Percentiles rank a stretch among this genome's conserved stretches.
Conservation (phyloP, 2,113 vertebrate species). For the Thalassoma bifasciatum region DNA sequence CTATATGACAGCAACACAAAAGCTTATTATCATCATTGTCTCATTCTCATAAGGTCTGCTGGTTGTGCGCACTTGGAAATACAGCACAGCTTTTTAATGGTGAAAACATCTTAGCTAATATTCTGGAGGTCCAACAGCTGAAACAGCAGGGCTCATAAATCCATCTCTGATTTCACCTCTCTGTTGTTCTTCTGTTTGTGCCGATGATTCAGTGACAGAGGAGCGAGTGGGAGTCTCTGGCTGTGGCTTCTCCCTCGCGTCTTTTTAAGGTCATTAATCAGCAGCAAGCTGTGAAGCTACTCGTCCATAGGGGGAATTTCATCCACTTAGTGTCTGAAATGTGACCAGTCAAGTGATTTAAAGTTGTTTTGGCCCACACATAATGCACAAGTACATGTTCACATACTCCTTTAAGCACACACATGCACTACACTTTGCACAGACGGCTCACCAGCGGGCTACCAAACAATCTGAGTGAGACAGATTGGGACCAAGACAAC, state of each 20-base stretch:
- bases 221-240: conserved; percentile 38
- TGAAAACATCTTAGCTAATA: conserved; percentile 49
- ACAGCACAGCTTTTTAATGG: conserved; percentile 9
- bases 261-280: conserved; percentile 44
- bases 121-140: conserved; percentile 59
- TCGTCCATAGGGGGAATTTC: conserved; percentile 22
- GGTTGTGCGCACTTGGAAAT: conserved; percentile 34
- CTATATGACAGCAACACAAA: background rate
- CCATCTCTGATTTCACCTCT: conserved; percentile 46
- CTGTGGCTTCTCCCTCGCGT: conserved; percentile 33
- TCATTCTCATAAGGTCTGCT: background rate
- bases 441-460: conserved; percentile 10
- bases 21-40: background rate
- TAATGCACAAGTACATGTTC: background rate
- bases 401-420: background rate
- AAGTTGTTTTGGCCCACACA: conserved; percentile 35
- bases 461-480: conserved; percentile 32
- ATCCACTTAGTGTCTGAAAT: conserved; percentile 15
- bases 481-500: conserved; percentile 62
- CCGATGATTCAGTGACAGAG: conserved; percentile 47
- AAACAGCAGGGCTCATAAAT: conserved; percentile 57
- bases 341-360: conserved; percentile 38
- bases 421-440: background rate
- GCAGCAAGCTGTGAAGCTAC: conserved; percentile 51
- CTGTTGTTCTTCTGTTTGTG: conserved; percentile 56